Evolutionary conservation across 2,888 invertebrate species (phyloP), one percentile per base, ranked within the genome.

Genomic region (Archips xylosteana): DNA sequence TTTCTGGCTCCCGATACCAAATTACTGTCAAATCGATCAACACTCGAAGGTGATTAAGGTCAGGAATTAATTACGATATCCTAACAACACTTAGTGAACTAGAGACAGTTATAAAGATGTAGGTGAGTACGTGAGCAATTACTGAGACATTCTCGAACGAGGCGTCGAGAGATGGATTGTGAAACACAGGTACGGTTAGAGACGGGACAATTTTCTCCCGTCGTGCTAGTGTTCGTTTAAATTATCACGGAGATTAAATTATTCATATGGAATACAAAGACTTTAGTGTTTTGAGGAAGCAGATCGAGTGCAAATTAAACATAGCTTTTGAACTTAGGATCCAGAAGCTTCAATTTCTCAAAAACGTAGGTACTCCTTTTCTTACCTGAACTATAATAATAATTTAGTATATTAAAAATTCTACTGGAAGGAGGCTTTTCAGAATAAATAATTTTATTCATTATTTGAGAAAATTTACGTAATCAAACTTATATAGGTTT

Each of bases 171-270:
- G 49, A 70, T 42, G 54, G 45, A 45, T 23, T 57, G 23, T 49
- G 23, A 54, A n/a, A 54, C 23, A 15, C 23, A 23, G 23, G 54
- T 54, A 23, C 32, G 39, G 60, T 57, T 67, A 57, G 57, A 63
- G 57, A 59, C 47, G 54, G 13, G 54, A 32, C 42, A 34, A 72
- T 72, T 72, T 62, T 72, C 54, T 49, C 54, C 36, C 10, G 63
- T 2, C 23, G 2, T 49, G 64, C 45, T 71, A 67, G 62, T 57
- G 72, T 62, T 57, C 23, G 62, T 72, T 72, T 54, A 59, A 42
- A 62, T 63, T 67, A 54, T 67, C 2, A 54, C 23, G 23, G 8
- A 54, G 15, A 45, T 54, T 54, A 42, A n/a, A 71, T 61, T 54
- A 54, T 49, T 69, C 45, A 61, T 69, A 49, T 23, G 13, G 13